phyloP scores from a whole-genome alignment of 2,797 vertebrate genomes.

The Muscicapa striata region DNA sequence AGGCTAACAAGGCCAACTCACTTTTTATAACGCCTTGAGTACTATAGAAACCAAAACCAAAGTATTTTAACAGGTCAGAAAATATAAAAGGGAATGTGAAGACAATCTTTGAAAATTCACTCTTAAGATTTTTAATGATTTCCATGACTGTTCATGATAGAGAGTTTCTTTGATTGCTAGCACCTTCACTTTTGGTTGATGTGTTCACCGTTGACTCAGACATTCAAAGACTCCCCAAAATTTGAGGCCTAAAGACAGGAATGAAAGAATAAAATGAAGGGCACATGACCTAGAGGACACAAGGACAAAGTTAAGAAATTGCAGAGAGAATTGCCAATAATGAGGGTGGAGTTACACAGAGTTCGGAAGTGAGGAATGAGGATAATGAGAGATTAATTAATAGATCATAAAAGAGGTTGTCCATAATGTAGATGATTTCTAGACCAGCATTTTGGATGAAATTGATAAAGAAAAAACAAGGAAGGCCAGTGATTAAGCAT shows the following conservation, averaged over 20 bases:
- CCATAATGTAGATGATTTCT: conserved; percentile 12
- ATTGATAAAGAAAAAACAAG: neutral
- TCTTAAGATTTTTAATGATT: neutral
- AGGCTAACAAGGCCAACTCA: neutral
- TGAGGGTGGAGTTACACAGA: neutral
- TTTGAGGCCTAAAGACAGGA: neutral
- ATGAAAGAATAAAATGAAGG: neutral
- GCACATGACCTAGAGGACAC: neutral
- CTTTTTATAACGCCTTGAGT: neutral
- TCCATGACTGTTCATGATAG: neutral
- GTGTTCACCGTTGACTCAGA: neutral
- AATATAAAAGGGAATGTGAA: neutral
- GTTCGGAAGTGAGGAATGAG: conserved; percentile 27
- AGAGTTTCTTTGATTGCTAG: neutral
- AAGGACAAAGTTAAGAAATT: conserved; percentile 32
- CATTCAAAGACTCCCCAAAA: neutral
- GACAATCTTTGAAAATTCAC: neutral
- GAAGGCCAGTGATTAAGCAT: neutral
- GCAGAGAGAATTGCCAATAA: conserved; percentile 11
- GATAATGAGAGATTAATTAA: conserved; percentile 45
- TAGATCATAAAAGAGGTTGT: conserved; percentile 13
- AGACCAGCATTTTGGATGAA: conserved; percentile 2
- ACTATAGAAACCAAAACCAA: neutral
- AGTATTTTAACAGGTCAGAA: neutral
- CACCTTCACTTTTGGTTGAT: neutral